A percentile compares a stretch with the other conserved stretches of the same genome.
Conservation (phyloP, 2,797 vertebrate species). For the Hafferia zeledoni region DNA sequence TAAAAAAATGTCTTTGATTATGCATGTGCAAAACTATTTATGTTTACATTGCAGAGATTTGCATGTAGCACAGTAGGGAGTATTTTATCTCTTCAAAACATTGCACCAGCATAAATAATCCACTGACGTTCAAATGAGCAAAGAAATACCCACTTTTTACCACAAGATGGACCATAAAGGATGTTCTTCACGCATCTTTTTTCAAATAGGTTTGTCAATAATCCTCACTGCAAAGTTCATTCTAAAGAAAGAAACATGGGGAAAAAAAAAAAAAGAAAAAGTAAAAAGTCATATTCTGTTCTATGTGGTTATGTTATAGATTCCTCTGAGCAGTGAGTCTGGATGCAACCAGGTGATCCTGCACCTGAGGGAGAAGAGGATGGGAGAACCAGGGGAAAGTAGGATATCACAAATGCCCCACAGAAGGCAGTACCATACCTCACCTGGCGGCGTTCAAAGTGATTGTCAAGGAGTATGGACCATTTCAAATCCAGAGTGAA, state of each 20-base stretch:
- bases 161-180: conserved; percentile 63
- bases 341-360: background rate
- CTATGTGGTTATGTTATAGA: background rate
- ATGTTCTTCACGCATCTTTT: background rate
- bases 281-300: background rate
- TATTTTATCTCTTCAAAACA: conserved; percentile 70
- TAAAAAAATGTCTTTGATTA: conserved; percentile 53
- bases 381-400: background rate
- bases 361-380: background rate
- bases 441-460: background rate
- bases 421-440: background rate
- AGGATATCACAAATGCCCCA: background rate
- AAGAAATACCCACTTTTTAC: conserved; percentile 25
- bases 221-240: conserved; percentile 1
- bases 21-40: conserved; percentile 43
- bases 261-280: background rate
- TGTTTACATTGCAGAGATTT: conserved; percentile 63
- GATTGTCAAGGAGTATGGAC: background rate
- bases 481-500: conserved; percentile 1
- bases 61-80: conserved; percentile 63
- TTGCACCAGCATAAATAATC: conserved; percentile 63
- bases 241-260: background rate
- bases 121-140: conserved; percentile 58
- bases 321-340: background rate
- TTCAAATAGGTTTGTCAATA: conserved; percentile 48